Evolutionary conservation across 2,797 vertebrate genomes (phyloP).

Genomic region (Bradypus variegatus): DNA sequence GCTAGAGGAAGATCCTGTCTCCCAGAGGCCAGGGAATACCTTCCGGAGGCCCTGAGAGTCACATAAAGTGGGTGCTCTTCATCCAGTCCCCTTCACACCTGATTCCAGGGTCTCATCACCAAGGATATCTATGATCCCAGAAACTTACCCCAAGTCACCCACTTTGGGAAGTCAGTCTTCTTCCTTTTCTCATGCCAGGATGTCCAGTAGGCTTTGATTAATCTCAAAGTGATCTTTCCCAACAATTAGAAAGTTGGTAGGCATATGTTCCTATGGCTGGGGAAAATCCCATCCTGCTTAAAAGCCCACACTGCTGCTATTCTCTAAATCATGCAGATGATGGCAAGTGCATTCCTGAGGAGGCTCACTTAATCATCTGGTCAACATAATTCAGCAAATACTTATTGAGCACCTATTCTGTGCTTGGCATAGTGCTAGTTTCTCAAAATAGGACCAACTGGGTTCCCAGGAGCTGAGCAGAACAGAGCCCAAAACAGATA

Average conservation of each 20-base stretch:
- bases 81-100: not conserved
- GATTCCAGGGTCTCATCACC: not conserved
- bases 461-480: not conserved
- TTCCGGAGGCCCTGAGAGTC: not conserved
- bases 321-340: not conserved
- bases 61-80: not conserved
- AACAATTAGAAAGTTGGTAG: slow-evolving; percentile 4
- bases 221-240: not conserved
- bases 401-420: not conserved
- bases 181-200: not conserved
- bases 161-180: not conserved
- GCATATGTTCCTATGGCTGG: not conserved
- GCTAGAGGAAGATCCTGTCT: not conserved
- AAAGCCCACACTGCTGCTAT: not conserved
- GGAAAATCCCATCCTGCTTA: not conserved
- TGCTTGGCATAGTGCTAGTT: not conserved
- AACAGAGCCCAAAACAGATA: not conserved
- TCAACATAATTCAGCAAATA: not conserved
- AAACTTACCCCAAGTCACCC: not conserved
- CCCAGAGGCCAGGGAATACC: not conserved
- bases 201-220: not conserved
- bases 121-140: not conserved
- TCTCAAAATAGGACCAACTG: not conserved
- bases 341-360: not conserved
- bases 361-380: not conserved